Evolutionary conservation across 2,888 invertebrate genomes (phyloP), one percentile per base, ranked within the genome.

Genomic region (Autographa gamma): DNA sequence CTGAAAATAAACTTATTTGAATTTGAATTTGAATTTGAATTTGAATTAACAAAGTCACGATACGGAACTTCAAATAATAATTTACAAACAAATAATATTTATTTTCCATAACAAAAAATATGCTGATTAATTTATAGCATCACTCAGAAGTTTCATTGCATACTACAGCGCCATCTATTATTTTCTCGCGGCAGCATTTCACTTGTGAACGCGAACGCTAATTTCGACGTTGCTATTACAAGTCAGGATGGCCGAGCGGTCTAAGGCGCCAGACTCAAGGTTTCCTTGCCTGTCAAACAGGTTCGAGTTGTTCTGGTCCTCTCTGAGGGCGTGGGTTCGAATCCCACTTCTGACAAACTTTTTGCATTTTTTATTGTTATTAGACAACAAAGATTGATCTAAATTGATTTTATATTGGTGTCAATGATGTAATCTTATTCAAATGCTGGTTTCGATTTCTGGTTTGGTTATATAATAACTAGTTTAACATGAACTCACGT

Each of bases 231-330:
- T 0, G 0, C 0, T 0, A 0, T 0, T 72, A 88, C 19, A 62
- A 74, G 97, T 97, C 97, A 97, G 97, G 97, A 97, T 97, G 97
- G 97, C 97, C 97, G 97, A 98, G 97, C 97, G 98, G 98, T 98
- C 98, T 97, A 98, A 98, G 98, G 98, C 98, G 98, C 95, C 95
- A 95, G 95, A 95, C 95, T 95, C 95, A 95, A 95, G 95, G 95
- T 90, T 83, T 65, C 94, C 93, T 94, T 92, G 90, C 93, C 92
- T 88, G 97, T 97, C 1, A 96, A 96, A 96, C 97, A 96, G 97
- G 97, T 97, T 96, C 96, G 93, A 94, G 95, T 86, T 93, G 91
- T 95, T 95, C 95, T 95, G 97, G 97, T 97, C 97, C 97, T 96
- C 97, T 96, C 96, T 97, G 96, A 97, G 97, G 97, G 97, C 97